Evolutionary conservation across 2,797 vertebrate genomes (phyloP).

Genomic region (Valencia hispanica): DNA sequence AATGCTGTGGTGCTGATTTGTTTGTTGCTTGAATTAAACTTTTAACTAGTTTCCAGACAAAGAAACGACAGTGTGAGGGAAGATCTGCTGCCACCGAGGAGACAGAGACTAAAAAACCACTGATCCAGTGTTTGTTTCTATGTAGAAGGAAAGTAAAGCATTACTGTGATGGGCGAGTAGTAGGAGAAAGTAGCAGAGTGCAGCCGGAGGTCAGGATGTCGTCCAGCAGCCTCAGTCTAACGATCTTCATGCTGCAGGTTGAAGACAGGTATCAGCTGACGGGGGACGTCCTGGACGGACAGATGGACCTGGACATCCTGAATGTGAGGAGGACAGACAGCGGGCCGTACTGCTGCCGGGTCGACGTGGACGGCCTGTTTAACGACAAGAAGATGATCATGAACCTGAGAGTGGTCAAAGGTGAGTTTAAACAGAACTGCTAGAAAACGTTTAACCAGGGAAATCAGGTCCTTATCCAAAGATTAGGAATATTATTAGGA

Average conservation of each 20-base stretch:
- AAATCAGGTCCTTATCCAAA: too few species aligned
- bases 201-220: not conserved
- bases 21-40: too few species aligned
- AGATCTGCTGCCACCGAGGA: too few species aligned
- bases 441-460: not conserved
- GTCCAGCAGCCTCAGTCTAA: not conserved
- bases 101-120: too few species aligned
- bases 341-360: constrained; percentile 82
- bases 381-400: constrained; percentile 83
- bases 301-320: constrained; percentile 81
- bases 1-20: not conserved
- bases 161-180: too few species aligned
- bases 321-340: constrained; percentile 72
- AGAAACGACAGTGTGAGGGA: too few species aligned
- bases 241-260: constrained; percentile 47
- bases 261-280: constrained; percentile 76
- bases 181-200: not conserved
- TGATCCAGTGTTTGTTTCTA: too few species aligned
- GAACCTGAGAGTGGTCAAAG: constrained; percentile 80
- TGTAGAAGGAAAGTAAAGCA: too few species aligned
- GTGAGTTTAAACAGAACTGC: constrained; percentile 43
- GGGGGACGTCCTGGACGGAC: constrained; percentile 77
- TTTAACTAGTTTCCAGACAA: too few species aligned
- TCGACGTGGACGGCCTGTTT: constrained; percentile 81
- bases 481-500: too few species aligned